Evolutionary conservation across 2,797 vertebrate genomes (phyloP).

Genomic region (Simalia tracyae): DNA sequence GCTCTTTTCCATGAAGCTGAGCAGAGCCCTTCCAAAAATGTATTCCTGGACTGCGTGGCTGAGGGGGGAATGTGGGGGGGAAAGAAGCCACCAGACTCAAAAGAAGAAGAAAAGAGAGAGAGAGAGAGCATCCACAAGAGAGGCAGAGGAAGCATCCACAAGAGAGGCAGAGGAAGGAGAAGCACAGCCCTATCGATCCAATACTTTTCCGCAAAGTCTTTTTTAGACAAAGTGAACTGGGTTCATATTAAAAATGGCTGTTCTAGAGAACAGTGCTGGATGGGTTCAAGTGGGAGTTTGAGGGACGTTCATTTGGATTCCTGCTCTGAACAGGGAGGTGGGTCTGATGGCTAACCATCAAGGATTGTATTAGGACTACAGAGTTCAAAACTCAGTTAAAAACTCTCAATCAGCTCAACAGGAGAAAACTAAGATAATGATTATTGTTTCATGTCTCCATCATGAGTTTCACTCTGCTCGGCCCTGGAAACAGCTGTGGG

Average conservation of each 20-base stretch:
- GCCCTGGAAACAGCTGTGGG: background rate
- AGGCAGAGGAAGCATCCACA: background rate
- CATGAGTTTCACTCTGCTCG: background rate
- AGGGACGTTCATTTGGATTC: background rate
- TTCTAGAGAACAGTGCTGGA: background rate
- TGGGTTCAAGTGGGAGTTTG: background rate
- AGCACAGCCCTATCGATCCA: background rate
- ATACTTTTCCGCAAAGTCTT: background rate
- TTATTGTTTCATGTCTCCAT: background rate
- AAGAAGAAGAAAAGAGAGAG: background rate
- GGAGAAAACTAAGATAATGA: background rate
- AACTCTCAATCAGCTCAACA: background rate
- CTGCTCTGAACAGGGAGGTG: background rate
- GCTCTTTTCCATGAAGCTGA: background rate
- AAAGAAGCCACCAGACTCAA: background rate
- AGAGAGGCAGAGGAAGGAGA: background rate
- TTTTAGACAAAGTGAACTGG: background rate
- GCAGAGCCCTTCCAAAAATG: background rate
- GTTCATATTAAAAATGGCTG: background rate
- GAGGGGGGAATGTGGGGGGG: background rate
- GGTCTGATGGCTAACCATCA: background rate
- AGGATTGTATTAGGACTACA: background rate
- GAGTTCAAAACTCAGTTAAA: background rate
- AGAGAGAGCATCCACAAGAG: background rate
- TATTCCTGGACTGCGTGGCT: background rate